Base-by-base conservation (phyloP, 2,888 invertebrate genomes). In the Pristionchus entomophagus region DNA sequence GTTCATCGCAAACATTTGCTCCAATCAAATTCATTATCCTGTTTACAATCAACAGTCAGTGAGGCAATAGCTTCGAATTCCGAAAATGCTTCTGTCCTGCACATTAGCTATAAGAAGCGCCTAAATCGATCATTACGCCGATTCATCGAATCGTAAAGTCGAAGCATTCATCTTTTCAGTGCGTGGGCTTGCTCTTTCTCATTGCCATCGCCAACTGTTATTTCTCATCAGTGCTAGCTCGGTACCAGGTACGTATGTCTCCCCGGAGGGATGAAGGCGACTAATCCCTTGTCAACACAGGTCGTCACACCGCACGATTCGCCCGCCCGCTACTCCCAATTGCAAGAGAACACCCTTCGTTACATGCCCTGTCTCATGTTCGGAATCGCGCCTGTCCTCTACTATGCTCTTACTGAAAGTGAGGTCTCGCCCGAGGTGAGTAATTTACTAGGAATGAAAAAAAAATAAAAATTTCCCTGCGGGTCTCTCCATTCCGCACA, bases 241-340 rank as follows among this genome's bases (percentile, higher is more conserved):
- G 65, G 14, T 69, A 69, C 38, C 65, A 69, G 65, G 65, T 69
- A 69, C 32, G 35, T 14, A n/a, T 69, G 22, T 22, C 38, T 22
- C 65, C 65, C 38, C n/a, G n/a, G n/a, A n/a, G n/a, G n/a, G n/a
- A n/a, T n/a, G n/a, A n/a, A n/a, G n/a, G 38, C 22, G 65, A 69
- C 38, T 69, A 69, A 22, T 19, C 35, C n/a, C n/a, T n/a, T 10
- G n/a, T 38, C 22, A 22, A 22, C 65, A 22, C 65, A 69, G 65
- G 65, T 69, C 65, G 65, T 69, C 38, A 69, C 65, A 22, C 65
- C 65, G 1, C 65, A 69, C 29, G 65, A 69, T 38, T 69, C 65
- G 4, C 32, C 35, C 19, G 38, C 35, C 22, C 32, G 65, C 14
- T 69, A 38, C 22, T 69, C 65, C 4, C 19, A 6, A n/a, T 69